Percentiles rank a stretch among this genome's conserved stretches.
phyloP scores from a whole-genome alignment of 2,797 vertebrate genomes.

The Oryzias dopingdopingensis region DNA sequence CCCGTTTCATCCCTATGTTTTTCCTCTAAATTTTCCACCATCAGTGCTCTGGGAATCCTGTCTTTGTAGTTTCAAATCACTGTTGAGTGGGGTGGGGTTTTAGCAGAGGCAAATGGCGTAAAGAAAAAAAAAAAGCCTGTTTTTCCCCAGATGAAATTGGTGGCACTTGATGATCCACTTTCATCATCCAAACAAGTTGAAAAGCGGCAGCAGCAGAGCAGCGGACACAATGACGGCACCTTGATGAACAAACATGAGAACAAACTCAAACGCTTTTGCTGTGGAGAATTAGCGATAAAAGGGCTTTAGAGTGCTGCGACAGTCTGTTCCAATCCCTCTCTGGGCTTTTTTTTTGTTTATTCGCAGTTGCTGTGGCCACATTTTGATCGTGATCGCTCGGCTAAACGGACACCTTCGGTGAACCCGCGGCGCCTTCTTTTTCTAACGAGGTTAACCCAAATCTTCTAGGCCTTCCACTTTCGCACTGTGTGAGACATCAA shows the following conservation, averaged over 20 bases:
- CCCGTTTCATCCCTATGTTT: slow-evolving; percentile 38
- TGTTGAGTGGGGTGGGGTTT: slow-evolving; percentile 35
- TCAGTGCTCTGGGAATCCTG: slow-evolving; percentile 20
- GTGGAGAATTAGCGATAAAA: slow-evolving; percentile 18
- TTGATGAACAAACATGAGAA: slow-evolving; percentile 29
- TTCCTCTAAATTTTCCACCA: slow-evolving; percentile 16
- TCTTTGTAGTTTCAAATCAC: slow-evolving; percentile 56
- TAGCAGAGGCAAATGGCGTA: background rate
- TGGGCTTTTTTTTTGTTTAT: background rate
- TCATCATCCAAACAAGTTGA: slow-evolving; percentile 28
- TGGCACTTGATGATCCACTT: slow-evolving; percentile 26
- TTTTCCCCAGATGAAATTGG: slow-evolving; percentile 35
- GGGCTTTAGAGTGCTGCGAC: background rate
- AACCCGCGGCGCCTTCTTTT: slow-evolving; percentile 7
- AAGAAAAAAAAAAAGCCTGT: slow-evolving; percentile 20
- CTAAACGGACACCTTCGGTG: slow-evolving; percentile 17
- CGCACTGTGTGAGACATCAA: slow-evolving; percentile 28
- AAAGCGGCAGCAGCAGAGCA: slow-evolving; percentile 8
- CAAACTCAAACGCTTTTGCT: background rate
- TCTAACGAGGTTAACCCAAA: slow-evolving; percentile 60
- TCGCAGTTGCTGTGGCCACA: slow-evolving; percentile 2
- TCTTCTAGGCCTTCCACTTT: slow-evolving; percentile 29
- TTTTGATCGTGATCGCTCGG: slow-evolving; percentile 31
- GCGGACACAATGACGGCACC: slow-evolving; percentile 11
- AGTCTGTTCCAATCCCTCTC: slow-evolving; percentile 4